Evolutionary conservation across 2,888 invertebrate genomes (phyloP), one percentile per base, ranked within the genome.

Genomic region (Eupithecia dodoneata): DNA sequence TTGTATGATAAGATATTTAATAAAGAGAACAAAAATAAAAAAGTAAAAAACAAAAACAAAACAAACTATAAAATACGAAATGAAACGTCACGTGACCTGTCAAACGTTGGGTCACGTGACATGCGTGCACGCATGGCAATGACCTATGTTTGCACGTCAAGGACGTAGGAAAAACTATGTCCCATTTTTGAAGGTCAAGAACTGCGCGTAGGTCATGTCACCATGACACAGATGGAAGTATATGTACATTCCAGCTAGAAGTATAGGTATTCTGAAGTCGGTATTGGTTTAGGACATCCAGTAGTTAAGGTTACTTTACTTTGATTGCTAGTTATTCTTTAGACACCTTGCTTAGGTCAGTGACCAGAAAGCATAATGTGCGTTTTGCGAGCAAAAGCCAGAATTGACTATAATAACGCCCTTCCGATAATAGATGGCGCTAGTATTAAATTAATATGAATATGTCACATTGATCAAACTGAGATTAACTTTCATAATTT

Each of bases 1-100:
- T 94, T 95, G 92, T 94, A 93, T 89, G 85, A 86, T 94, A 94
- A 95, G 95, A 90, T 70, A 70, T 94, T 94, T 93, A 95, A 95
- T 95, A 95, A 93, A 95, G 95, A 95, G 93, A 93, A 92, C 89
- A 90, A 93, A 93, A 93, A 91, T 86, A 88, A 87, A 90, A 88
- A 88, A 89, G 85, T 87, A 89, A 89, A 87, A 88, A 88, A 87
- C 90, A 88, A 88, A 83, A 87, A 82, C 83, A 84, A 85, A 86
- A 84, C 83, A 82, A 87, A 85, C 85, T 83, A 86, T 87, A 85
- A 85, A 85, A 81, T 80, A 83, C 83, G 80, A 85, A 78, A 83
- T 83, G 80, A 80, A 78, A 59, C 59, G 85, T 83, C 85, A 80
- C 81, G 80, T 84, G 83, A 80, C 79, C 84, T 87, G 88, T 76